phyloP scores from a whole-genome alignment of 1,140 invertebrate species.

The Hypothenemus hampei region DNA sequence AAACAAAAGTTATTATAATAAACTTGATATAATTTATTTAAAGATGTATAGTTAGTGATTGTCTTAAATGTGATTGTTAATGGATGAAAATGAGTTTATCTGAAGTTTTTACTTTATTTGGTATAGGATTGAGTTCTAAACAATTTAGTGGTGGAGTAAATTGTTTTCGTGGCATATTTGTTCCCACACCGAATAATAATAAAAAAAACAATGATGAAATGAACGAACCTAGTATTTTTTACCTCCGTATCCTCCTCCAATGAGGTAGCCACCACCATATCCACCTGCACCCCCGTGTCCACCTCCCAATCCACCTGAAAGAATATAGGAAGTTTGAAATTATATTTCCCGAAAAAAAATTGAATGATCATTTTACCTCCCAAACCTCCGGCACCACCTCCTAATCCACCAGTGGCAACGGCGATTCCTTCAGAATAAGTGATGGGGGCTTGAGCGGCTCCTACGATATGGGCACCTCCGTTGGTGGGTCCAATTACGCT shows the following conservation, averaged over 20 bases:
- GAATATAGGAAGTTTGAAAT: no score
- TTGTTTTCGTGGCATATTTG: conserved; percentile 1
- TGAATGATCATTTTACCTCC: conserved; percentile 10
- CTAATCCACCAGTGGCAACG: conserved; percentile 15
- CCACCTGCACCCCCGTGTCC: conserved; percentile 20
- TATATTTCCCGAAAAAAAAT: no score
- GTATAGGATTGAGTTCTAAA: neutral
- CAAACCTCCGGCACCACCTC: conserved; percentile 19
- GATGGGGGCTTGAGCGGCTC: conserved; percentile 27
- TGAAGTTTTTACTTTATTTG: conserved; percentile 7
- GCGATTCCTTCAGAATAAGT: conserved; percentile 25
- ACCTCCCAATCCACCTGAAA: conserved; percentile 17
- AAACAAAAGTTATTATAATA: no score
- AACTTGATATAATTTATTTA: no score
- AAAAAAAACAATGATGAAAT: conserved; percentile 12
- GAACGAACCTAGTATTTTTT: conserved; percentile 26
- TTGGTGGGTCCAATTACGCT: conserved; percentile 29
- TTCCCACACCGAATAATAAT: conserved; percentile 18
- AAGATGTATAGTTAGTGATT: no score
- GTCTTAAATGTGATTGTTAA: no score
- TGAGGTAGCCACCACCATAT: conserved; percentile 10
- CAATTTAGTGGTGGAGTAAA: no score
- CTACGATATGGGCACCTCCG: conserved; percentile 26
- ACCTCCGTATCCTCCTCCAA: conserved; percentile 20
- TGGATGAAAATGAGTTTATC: no score